Base-by-base conservation (phyloP, 1,140 invertebrate genomes). In the Archivesica marissinica region DNA sequence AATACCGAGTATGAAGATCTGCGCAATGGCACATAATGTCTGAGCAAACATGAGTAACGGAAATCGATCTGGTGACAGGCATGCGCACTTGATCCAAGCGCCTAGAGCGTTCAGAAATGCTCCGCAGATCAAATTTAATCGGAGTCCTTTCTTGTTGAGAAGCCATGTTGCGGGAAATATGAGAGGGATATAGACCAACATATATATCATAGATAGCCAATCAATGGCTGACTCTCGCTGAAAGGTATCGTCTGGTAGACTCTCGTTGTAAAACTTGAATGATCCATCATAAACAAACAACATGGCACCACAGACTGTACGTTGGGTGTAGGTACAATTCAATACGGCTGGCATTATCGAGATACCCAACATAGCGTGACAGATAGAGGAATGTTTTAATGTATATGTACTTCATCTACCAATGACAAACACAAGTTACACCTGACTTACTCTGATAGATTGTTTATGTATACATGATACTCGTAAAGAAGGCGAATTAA, bases 141-240 rank as follows among this genome's bases (percentile, higher is more conserved):
- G 95, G 6, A 99, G 95, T 59, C 99, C 99, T 96, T 93, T 94
- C 88, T 96, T 97, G 90, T 99, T 97, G 74, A 99, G 95, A 28
- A 99, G 95, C 95, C 96, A 99, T 91, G 97, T 98, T 6, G 97
- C 98, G 4, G 99, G 99, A 91, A 99, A 98, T 88, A 99, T 98
- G 78, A 99, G 96, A 9, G 98, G 97, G 89, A 99, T 98, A 92
- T 99, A 99, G 1, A 96, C 96, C 87, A 99, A 96, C 98, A 99
- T 99, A 94, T 97, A 99, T 87, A 99, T 96, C 96, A 99, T 97
- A 20, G 98, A 98, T 41, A 98, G 98, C 98, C 98, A 99, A 93
- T 99, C 97, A 33, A 99, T 96, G 82, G 95, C 95, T 41, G 96
- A 95, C 68, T 92, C 89, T 52, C 89, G 83, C 87, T 93, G 89